phyloP scores from a whole-genome alignment of 2,888 invertebrate species.

The Zaprionus lineosus region DNA sequence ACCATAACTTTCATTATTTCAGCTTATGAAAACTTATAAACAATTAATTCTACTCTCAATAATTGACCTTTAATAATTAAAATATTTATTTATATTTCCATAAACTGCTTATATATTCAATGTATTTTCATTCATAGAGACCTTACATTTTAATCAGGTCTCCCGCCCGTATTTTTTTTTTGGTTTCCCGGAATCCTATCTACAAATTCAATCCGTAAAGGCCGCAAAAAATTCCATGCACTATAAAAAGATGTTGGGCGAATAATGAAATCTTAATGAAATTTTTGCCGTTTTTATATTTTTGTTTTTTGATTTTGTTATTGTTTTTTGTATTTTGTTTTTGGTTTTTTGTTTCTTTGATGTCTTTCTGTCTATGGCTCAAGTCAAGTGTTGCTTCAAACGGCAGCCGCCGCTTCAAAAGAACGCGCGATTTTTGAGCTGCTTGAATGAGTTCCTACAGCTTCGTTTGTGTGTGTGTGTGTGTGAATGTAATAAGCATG shows the following conservation, averaged over 20 bases:
- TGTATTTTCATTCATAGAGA: constrained; percentile 16
- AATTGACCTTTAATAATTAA: background rate
- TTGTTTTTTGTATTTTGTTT: constrained; percentile 9
- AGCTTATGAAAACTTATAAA: background rate
- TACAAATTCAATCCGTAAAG: constrained; percentile 33
- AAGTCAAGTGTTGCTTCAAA: constrained; percentile 73
- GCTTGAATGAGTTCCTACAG: background rate
- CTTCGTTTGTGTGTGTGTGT: constrained; percentile 19
- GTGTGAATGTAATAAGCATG: constrained; percentile 21
- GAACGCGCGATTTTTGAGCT: constrained; percentile 34
- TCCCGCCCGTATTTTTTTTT: constrained; percentile 32
- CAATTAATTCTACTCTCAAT: background rate
- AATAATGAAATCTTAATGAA: constrained; percentile 72
- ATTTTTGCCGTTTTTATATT: constrained; percentile 31
- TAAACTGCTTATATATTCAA: background rate
- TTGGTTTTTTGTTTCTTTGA: background rate
- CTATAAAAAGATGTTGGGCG: constrained; percentile 33
- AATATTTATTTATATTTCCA: background rate
- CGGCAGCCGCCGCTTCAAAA: constrained; percentile 55
- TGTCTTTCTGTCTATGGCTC: constrained; percentile 32
- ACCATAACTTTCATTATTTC: too few relatives aligned
- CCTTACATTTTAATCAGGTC: constrained; percentile 16
- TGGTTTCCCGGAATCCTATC: constrained; percentile 42
- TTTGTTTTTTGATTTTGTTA: too few relatives aligned
- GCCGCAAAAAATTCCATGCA: constrained; percentile 5